phyloP scores from a whole-genome alignment of 37 sponge, comb jelly and placozoan genomes.

The Agelas oroides region DNA sequence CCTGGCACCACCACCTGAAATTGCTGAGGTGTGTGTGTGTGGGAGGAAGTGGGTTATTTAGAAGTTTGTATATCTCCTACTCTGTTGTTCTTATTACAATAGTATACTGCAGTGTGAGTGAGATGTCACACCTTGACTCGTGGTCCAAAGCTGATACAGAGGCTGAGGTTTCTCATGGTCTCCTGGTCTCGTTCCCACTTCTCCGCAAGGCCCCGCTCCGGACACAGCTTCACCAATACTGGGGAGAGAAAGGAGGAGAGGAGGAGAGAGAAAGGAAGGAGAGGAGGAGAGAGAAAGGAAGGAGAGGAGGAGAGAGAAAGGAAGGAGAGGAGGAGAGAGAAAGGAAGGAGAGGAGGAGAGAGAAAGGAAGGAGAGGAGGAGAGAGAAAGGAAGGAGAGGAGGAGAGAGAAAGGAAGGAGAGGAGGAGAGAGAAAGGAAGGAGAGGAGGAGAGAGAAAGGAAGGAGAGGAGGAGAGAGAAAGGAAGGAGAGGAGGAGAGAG shows the following conservation, averaged over 20 bases:
- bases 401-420: no score
- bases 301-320: neutral
- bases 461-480: no score
- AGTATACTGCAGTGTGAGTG: no score
- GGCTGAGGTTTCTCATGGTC: slow-evolving; percentile 24
- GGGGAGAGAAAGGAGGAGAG: neutral
- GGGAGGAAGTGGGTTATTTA: no score
- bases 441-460: no score
- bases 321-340: neutral
- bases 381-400: no score
- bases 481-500: no score
- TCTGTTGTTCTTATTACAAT: no score
- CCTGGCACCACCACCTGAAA: slow-evolving; percentile 53
- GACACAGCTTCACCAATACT: slow-evolving; percentile 36
- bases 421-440: no score
- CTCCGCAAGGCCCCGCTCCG: slow-evolving; percentile 38
- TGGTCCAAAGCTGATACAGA: slow-evolving; percentile 48
- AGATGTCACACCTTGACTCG: no score
- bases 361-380: no score
- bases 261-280: neutral
- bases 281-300: neutral
- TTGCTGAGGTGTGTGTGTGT: slow-evolving; percentile 17
- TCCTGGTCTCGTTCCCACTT: slow-evolving; percentile 24
- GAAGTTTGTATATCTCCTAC: no score
- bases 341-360: neutral